Conservation (phyloP, 2,113 vertebrate genomes). For the Noctilio leporinus region DNA sequence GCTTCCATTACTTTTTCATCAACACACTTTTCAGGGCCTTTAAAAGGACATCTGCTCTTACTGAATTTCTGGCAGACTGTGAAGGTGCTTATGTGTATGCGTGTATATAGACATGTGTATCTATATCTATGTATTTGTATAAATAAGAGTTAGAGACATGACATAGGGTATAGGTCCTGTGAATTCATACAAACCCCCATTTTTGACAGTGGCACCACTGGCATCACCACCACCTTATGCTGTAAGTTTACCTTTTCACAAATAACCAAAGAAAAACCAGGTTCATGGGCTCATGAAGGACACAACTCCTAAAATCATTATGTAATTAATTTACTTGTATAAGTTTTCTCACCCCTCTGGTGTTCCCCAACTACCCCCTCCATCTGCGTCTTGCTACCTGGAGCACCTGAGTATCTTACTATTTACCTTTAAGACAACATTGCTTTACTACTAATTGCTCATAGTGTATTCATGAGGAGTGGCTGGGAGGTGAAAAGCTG, state of each 20-base stretch:
- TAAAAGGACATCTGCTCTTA: not conserved
- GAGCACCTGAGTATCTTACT: not conserved
- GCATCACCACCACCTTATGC: not conserved
- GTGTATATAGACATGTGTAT: fast-evolving
- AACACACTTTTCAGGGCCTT: not conserved
- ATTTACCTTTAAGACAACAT: not conserved
- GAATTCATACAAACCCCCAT: not conserved
- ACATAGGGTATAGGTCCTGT: no score
- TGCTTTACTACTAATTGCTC: not conserved
- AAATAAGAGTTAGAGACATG: not conserved
- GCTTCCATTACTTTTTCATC: not conserved
- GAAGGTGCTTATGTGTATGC: not conserved
- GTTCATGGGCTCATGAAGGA: not conserved
- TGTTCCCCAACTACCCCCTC: not conserved
- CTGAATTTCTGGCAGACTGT: not conserved
- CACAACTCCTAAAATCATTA: not conserved
- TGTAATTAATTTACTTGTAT: not conserved
- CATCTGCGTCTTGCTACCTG: not conserved
- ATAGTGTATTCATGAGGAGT: not conserved
- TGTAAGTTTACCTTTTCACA: not conserved
- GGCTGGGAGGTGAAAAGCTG: not conserved
- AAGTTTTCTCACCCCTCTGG: not conserved
- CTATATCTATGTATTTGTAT: not conserved
- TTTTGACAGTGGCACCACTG: not conserved
- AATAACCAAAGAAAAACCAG: not conserved